Evolutionary conservation across 2,797 vertebrate species (phyloP), one percentile per base, ranked within the genome.

Genomic region (Okamejei kenojei): DNA sequence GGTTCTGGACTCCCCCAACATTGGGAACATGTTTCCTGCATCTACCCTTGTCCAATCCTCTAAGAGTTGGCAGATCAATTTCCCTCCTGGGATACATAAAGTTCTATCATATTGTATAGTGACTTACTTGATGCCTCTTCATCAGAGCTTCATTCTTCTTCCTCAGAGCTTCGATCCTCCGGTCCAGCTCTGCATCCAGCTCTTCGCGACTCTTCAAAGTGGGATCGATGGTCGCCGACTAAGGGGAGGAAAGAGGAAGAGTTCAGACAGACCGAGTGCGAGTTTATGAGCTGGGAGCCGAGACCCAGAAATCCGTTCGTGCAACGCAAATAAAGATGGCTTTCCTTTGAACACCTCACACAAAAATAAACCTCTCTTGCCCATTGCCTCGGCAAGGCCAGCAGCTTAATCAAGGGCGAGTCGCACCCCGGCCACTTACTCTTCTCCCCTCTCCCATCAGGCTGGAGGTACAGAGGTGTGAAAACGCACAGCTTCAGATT

Each of bases 81-180:
- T 45, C 45, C 45, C 45, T 45, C 45, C 45, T 45, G 45, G 45
- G 45, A 2, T 45, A 45, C 1, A 45, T 45, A 45, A 45, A 2
- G 3, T 45, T 45, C 45, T 45, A 45, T 45, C 45, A 1, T 45
- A 45, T 45, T 45, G 45, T 4, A 45, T 45, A 0, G 3, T 7
- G 82, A 94, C 90, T 93, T 93, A 98, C 98, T 97, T 99, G 97
- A 94, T 99, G 98, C 93, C 98, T 95, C 94, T 96, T 97, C 93
- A 99, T 96, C 74, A 99, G 96, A 76, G 98, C 98, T 94, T 98
- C 97, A 54, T 99, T 99, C 95, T 99, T 99, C 95, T 98, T 97
- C 23, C 98, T 96, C 93, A 99, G 95, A 6, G 98, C 98, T 95
- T 98, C 98, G 0, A 99, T 99, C 35, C 97, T 95, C 94, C 94